phyloP scores from a whole-genome alignment of 2,113 vertebrate species.

The Jaculus jaculus region DNA sequence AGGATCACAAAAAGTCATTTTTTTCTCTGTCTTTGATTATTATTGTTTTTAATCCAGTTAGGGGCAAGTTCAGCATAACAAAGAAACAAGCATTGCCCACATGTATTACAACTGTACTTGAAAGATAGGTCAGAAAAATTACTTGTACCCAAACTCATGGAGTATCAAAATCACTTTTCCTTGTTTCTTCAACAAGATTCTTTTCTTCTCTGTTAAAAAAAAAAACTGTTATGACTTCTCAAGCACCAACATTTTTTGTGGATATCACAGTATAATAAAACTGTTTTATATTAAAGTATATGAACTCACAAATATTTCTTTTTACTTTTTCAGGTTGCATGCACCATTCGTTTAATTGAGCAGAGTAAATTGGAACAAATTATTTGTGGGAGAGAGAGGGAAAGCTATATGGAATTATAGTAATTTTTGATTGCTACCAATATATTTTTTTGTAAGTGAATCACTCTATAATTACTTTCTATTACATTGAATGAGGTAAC shows the following conservation, averaged over 20 bases:
- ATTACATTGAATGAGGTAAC: not conserved
- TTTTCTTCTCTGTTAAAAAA: not conserved
- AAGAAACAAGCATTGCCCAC: not conserved
- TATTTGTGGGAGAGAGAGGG: constrained; percentile 68
- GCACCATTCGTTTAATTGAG: constrained; percentile 70
- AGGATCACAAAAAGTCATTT: not conserved
- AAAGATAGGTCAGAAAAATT: constrained; percentile 27
- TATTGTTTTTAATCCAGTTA: constrained; percentile 15
- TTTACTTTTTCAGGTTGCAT: constrained; percentile 77
- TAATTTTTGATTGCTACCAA: constrained; percentile 59
- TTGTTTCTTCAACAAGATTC: constrained; percentile 38
- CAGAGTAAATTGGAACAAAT: constrained; percentile 74
- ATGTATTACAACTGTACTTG: not conserved
- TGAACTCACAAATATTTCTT: constrained; percentile 69
- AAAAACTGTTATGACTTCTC: constrained; percentile 36
- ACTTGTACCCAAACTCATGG: not conserved
- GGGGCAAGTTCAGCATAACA: not conserved
- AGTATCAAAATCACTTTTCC: not conserved
- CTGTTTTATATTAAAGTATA: constrained; percentile 52
- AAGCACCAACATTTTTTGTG: constrained; percentile 16
- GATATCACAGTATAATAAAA: constrained; percentile 40
- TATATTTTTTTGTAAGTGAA: constrained; percentile 62
- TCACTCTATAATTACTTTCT: constrained; percentile 60
- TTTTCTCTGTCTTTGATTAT: constrained; percentile 11
- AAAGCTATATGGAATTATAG: constrained; percentile 58